These are phyloP conservation scores for Epinephelus awoara DNA, from an alignment of 2,797 vertebrate species.

Conservation along the genomic window DNA sequence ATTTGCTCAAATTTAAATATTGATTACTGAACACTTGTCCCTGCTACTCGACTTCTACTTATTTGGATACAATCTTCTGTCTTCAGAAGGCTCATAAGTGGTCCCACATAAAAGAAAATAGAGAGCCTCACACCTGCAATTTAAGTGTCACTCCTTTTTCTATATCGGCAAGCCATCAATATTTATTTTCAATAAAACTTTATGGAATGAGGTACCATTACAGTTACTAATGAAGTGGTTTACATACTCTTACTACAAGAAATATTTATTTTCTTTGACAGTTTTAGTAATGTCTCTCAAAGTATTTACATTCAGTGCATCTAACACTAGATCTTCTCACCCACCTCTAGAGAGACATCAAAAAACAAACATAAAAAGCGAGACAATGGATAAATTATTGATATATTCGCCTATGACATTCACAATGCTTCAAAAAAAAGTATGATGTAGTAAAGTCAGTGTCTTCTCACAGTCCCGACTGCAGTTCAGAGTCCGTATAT, in stretches of 20 bases:
- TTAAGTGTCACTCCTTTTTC: background rate
- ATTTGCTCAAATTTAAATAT: slow-evolving; percentile 4
- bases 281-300: background rate
- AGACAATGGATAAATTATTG: background rate
- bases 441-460: background rate
- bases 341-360: background rate
- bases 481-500: background rate
- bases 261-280: no score
- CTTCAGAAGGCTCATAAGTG: background rate
- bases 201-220: background rate
- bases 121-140: background rate
- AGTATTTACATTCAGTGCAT: background rate
- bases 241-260: no score
- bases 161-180: background rate
- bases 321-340: background rate
- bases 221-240: background rate
- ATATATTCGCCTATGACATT: background rate
- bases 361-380: background rate
- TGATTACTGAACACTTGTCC: background rate
- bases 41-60: background rate
- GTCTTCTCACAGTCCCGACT: background rate
- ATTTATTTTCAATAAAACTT: background rate
- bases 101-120: background rate
- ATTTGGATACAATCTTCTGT: background rate
- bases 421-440: background rate